Evolutionary conservation across 2,113 vertebrate species (phyloP).

Genomic region (Pterophyllum scalare): DNA sequence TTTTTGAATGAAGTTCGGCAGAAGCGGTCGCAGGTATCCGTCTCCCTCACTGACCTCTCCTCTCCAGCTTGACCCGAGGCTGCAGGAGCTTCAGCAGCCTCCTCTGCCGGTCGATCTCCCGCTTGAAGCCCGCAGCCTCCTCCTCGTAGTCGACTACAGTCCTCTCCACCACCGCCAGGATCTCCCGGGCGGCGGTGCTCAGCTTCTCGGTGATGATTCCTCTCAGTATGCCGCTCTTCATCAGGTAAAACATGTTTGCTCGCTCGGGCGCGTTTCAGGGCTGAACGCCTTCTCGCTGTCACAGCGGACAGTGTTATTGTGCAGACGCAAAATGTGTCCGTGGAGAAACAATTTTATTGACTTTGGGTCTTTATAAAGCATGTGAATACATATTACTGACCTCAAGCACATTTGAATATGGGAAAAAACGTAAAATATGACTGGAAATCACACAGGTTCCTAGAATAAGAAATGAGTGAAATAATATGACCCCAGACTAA

Average conservation of each 20-base stretch:
- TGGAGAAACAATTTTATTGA: background rate
- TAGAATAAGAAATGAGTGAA: too few relatives aligned
- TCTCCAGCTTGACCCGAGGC: background rate
- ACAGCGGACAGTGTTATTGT: background rate
- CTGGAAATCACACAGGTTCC: too few relatives aligned
- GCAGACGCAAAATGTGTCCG: background rate
- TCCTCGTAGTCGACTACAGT: slow-evolving; percentile 20
- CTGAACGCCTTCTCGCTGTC: background rate
- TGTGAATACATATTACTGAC: too few relatives aligned
- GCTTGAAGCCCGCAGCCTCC: slow-evolving; percentile 15
- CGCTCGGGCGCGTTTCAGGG: background rate
- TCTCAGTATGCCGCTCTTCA: background rate
- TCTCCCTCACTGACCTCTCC: background rate
- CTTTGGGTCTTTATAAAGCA: background rate
- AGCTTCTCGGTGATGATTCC: slow-evolving; percentile 20
- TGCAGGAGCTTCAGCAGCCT: slow-evolving; percentile 41
- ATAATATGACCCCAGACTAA: too few relatives aligned
- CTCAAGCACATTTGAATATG: too few relatives aligned
- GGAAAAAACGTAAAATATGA: too few relatives aligned
- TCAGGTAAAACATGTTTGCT: too few relatives aligned
- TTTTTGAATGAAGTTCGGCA: background rate
- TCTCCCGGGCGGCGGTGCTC: too few relatives aligned
- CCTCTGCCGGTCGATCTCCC: slow-evolving; percentile 22
- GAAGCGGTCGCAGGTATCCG: background rate
- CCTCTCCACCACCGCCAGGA: too few relatives aligned